phyloP scores from a whole-genome alignment of 2,888 invertebrate species.

The Stratiomys singularior region DNA sequence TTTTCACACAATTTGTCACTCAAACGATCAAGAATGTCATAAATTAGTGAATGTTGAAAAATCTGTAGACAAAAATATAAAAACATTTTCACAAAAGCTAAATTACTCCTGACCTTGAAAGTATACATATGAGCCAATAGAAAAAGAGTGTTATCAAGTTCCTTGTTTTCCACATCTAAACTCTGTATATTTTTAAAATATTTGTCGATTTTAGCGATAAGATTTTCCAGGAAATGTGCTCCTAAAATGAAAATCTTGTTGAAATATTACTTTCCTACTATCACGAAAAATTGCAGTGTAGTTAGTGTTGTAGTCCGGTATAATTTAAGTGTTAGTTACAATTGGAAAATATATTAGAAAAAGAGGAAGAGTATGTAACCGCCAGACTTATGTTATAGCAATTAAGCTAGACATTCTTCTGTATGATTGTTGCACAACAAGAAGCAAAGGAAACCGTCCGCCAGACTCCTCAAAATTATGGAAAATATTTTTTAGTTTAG shows the following conservation, averaged over 20 bases:
- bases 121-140: constrained; percentile 86
- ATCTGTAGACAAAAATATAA: constrained; percentile 68
- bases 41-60: constrained; percentile 79
- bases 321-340: too few species aligned
- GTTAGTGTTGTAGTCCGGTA: too few species aligned
- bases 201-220: constrained; percentile 75
- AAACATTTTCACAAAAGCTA: constrained; percentile 9
- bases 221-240: constrained; percentile 83
- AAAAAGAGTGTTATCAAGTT: constrained; percentile 81
- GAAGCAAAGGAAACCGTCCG: too few species aligned
- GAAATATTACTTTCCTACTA: too few species aligned
- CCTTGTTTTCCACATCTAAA: constrained; percentile 77
- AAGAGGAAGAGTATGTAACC: too few species aligned
- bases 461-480: too few species aligned
- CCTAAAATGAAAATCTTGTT: constrained; percentile 66
- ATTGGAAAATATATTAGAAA: too few species aligned
- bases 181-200: constrained; percentile 65
- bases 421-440: too few species aligned
- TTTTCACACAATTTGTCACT: constrained; percentile 74
- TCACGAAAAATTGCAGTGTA: too few species aligned
- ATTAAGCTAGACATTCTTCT: too few species aligned
- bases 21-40: constrained; percentile 80
- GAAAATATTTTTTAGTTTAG: too few species aligned
- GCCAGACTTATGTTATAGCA: too few species aligned
- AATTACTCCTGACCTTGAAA: constrained; percentile 74